Conservation (phyloP, 2,888 invertebrate species). For the Anaspis maculata region DNA sequence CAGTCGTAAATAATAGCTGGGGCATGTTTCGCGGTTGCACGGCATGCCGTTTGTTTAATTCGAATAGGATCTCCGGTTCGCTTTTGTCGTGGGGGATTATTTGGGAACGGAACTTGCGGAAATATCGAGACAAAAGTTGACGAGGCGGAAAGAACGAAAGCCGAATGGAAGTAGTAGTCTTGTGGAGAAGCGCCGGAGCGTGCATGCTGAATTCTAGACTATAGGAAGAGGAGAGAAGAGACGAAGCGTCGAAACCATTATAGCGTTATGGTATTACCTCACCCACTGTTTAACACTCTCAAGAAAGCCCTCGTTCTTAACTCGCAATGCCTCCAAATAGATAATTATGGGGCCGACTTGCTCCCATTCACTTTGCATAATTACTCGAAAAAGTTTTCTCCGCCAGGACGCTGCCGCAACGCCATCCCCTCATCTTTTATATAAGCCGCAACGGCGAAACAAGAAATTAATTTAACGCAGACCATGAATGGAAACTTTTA, state of each 20-base stretch:
- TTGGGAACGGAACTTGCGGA: conserved; percentile 38
- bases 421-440: background rate
- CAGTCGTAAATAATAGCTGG: conserved; percentile 23
- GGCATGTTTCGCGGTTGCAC: conserved; percentile 26
- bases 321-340: conserved; percentile 17
- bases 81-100: conserved; percentile 30
- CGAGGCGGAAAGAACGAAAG: conserved; percentile 41
- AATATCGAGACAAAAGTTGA: conserved; percentile 40
- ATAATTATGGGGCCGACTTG: conserved; percentile 14
- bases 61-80: conserved; percentile 29
- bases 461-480: too few species aligned
- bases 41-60: conserved; percentile 29
- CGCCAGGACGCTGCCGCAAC: conserved; percentile 4
- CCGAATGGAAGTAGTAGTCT: conserved; percentile 28
- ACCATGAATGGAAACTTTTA: too few species aligned
- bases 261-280: conserved; percentile 27
- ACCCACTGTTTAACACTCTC: conserved; percentile 24
- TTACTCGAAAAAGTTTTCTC: conserved; percentile 14
- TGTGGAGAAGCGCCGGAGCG: conserved; percentile 25
- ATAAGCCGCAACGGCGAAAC: conserved; percentile 1
- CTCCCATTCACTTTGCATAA: conserved; percentile 17
- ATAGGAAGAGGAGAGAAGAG: conserved; percentile 3
- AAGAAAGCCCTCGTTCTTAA: conserved; percentile 18
- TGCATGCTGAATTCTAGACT: conserved; percentile 20
- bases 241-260: conserved; percentile 24